phyloP scores from a whole-genome alignment of 2,113 vertebrate genomes.

The Aplodontia rufa region DNA sequence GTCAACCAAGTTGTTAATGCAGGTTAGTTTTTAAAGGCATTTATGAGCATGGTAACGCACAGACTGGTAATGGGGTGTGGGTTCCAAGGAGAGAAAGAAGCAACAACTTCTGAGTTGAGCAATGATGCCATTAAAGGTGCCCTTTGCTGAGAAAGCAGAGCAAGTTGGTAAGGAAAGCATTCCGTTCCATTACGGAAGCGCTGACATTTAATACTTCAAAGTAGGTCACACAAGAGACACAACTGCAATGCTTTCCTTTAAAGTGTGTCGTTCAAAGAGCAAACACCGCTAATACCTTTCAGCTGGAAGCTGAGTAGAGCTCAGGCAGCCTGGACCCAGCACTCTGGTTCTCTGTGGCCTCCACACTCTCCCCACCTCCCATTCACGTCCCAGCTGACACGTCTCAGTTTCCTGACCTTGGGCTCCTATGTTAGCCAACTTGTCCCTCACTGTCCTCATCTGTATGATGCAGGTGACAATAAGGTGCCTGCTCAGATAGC shows the following conservation, averaged over 20 bases:
- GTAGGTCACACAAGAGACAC: not conserved
- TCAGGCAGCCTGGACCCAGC: not conserved
- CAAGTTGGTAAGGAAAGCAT: not conserved
- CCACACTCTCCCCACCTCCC: no score
- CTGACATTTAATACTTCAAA: not conserved
- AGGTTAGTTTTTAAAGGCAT: not conserved
- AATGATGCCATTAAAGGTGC: not conserved
- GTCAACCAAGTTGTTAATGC: not conserved
- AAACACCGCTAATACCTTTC: not conserved
- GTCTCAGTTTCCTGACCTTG: not conserved
- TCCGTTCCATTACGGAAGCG: not conserved
- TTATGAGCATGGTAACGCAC: not conserved
- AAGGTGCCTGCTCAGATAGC: not conserved
- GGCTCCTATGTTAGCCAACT: not conserved
- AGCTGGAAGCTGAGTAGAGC: not conserved
- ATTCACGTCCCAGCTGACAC: not conserved
- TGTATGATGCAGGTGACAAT: not conserved
- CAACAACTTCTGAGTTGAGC: not conserved
- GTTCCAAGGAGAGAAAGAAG: not conserved
- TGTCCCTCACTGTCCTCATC: not conserved
- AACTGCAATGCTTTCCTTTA: not conserved
- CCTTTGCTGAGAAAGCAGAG: not conserved
- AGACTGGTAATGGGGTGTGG: not conserved
- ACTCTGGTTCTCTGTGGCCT: not conserved
- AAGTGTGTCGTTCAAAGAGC: not conserved